Evolutionary conservation across 2,888 invertebrate genomes (phyloP), one percentile per base, ranked within the genome.

Genomic region (Nomada fucata): DNA sequence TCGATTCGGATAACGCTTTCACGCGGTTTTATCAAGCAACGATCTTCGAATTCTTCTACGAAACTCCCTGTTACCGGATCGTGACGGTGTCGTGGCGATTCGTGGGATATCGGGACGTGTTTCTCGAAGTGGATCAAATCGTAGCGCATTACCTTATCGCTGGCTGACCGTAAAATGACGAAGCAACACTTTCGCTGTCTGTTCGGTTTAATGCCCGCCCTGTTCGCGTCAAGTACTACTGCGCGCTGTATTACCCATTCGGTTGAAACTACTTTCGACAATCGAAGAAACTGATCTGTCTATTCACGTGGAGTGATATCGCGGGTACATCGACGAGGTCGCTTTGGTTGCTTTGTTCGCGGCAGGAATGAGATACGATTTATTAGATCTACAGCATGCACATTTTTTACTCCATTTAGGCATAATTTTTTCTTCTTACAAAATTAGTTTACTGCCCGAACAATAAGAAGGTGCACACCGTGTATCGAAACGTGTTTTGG

Each of bases 141-240:
- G 26, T 29, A 57, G 53, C 52, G 52, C 69, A 29, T 61, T 67
- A 71, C 69, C 77, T 80, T 80, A 69, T 72, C 73, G 57, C 50
- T 63, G 42, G 47, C 70, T 52, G 59, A 76, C 55, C 79, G 73
- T 79, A 52, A 74, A 79, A 83, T 71, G 70, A 80, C 82, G 76
- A 73, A 53, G 69, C 72, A 72, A 79, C 79, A 76, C 73, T 76
- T 68, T 73, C 59, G 55, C 65, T 53, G 73, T 55, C 55, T 13
- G 64, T 61, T 50, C 53, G 29, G 3, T 52, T 73, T 53, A 52
- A 73, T n/a, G 36, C 26, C 7, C 5, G 52, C n/a, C 11, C n/a
- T 50, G 26, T 23, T n/a, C 55, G 42, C 47, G 47, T 42, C n/a
- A 0, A 23, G 15, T 20, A 7, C 23, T 23, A 13, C n/a, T 3